Percentiles rank a stretch among this genome's conserved stretches.
Conservation (phyloP, 2,113 vertebrate species). For the Trinectes maculatus region DNA sequence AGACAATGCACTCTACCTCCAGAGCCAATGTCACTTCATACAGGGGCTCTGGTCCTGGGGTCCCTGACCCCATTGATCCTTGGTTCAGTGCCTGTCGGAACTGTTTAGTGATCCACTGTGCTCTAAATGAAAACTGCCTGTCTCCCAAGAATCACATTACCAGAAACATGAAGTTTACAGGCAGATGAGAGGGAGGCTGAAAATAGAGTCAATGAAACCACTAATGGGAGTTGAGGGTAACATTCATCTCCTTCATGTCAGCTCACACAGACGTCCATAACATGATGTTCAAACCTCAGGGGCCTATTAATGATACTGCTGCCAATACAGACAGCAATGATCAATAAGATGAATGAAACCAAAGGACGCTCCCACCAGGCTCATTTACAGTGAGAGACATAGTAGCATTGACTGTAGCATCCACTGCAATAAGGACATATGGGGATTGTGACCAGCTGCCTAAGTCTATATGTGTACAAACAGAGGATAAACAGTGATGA, state of each 20-base stretch:
- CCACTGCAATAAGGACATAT: no score
- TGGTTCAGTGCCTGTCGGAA: background rate
- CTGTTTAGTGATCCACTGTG: background rate
- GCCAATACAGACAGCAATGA: background rate
- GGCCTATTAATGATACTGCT: slow-evolving; percentile 16
- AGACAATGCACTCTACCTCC: no score
- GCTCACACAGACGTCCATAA: background rate
- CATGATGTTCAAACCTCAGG: background rate
- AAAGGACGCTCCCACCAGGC: background rate
- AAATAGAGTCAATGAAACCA: background rate
- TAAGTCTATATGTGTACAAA: no score
- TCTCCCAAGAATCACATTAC: background rate
- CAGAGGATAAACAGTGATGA: no score
- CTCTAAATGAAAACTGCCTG: background rate
- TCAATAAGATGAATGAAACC: slow-evolving; percentile 31
- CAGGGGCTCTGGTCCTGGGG: background rate
- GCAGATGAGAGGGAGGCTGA: accelerated
- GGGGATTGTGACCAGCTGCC: no score
- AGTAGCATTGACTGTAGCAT: no score
- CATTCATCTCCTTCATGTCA: slow-evolving; percentile 22
- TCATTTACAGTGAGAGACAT: background rate
- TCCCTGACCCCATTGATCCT: background rate
- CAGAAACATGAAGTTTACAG: background rate
- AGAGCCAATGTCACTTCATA: no score
- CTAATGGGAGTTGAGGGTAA: background rate